Conservation (phyloP, 2,113 vertebrate genomes). For the Hypomesus transpacificus region DNA sequence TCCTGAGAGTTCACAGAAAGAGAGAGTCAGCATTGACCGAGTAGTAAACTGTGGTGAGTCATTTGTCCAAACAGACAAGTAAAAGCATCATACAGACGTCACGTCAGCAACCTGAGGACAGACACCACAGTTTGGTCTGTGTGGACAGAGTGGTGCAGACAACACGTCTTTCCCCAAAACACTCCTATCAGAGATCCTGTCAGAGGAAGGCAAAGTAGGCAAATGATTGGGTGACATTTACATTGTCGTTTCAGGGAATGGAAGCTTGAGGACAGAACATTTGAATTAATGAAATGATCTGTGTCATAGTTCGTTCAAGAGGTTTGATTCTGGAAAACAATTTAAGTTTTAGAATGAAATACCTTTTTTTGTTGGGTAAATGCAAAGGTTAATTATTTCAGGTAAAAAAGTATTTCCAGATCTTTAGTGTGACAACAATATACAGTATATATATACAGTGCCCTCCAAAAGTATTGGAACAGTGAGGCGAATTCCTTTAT, state of each 20-base stretch:
- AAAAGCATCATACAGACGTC: slow-evolving; percentile 13
- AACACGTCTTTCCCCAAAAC: slow-evolving; percentile 11
- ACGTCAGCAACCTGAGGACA: slow-evolving; percentile 16
- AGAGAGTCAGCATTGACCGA: neutral
- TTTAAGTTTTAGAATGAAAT: neutral
- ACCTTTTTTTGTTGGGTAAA: neutral
- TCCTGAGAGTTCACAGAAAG: slow-evolving; percentile 8
- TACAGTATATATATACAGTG: too few species aligned
- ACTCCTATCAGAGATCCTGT: neutral
- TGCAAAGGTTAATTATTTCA: neutral
- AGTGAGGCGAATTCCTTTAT: too few species aligned
- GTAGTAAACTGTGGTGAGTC: slow-evolving; percentile 11
- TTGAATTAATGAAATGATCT: too few species aligned
- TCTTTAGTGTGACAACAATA: slow-evolving; percentile 21
- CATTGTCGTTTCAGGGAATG: too few species aligned
- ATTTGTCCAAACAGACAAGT: slow-evolving; percentile 4
- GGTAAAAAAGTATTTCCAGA: slow-evolving; percentile 21
- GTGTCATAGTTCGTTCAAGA: neutral
- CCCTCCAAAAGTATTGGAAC: too few species aligned
- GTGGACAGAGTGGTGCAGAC: slow-evolving; percentile 6
- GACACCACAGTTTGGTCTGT: neutral
- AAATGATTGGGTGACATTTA: too few species aligned
- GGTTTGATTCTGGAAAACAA: neutral
- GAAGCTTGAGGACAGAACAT: too few species aligned
- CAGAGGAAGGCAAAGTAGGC: neutral